A percentile compares a stretch with the other conserved stretches of the same genome.
These are phyloP conservation scores for Tenebrio molitor DNA, from an alignment of 1,140 invertebrate species.

Conservation along the genomic window DNA sequence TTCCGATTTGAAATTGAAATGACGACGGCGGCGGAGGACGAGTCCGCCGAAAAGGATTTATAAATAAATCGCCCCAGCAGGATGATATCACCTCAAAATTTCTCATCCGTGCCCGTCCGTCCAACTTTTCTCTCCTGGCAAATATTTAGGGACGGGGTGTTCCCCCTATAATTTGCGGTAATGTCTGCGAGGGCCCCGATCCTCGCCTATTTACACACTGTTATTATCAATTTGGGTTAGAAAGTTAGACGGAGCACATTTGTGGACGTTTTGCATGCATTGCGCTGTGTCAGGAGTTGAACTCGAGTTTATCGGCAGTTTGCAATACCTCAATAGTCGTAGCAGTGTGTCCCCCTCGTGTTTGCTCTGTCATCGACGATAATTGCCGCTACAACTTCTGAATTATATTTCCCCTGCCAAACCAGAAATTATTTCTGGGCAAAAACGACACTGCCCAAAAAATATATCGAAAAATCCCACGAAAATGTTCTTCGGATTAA, in stretches of 20 bases:
- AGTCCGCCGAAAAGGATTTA: not conserved
- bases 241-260: conserved; percentile 37
- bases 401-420: not conserved
- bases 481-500: too few relatives aligned
- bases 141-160: conserved; percentile 28
- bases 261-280: conserved; percentile 38
- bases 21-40: not conserved
- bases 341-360: not conserved
- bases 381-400: conserved; percentile 17
- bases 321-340: conserved; percentile 44
- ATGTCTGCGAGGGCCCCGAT: conserved; percentile 27
- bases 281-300: conserved; percentile 43
- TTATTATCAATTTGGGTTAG: conserved; percentile 44
- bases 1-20: conserved; percentile 30
- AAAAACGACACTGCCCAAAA: too few relatives aligned
- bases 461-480: too few relatives aligned
- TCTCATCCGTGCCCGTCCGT: not conserved
- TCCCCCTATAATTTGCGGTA: conserved; percentile 34
- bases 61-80: not conserved
- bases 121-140: conserved; percentile 26
- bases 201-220: conserved; percentile 43
- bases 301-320: conserved; percentile 41
- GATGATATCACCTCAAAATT: too few relatives aligned
- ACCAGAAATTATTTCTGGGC: too few relatives aligned
- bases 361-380: conserved; percentile 38